Conservation (phyloP, 2,888 invertebrate genomes). For the Sceliomorpha sp. region DNA sequence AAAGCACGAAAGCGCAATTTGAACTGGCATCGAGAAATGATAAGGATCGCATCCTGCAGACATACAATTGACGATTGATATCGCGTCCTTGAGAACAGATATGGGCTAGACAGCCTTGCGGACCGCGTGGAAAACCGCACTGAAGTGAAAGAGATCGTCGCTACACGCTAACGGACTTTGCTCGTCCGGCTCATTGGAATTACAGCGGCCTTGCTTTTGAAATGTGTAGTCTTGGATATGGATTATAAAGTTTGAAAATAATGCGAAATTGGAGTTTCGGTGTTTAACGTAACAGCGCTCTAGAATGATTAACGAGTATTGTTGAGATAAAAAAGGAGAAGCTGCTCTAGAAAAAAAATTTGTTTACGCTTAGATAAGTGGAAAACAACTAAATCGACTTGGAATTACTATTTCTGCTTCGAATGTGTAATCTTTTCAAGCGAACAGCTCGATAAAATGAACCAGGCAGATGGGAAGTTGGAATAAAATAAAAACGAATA, state of each 20-base stretch:
- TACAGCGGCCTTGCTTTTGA: conserved; percentile 9
- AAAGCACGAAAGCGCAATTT: no score
- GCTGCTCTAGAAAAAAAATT: no score
- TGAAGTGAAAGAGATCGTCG: conserved; percentile 38
- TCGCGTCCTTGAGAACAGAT: conserved; percentile 36
- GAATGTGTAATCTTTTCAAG: conserved; percentile 40
- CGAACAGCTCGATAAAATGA: conserved; percentile 15
- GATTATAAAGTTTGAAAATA: no score
- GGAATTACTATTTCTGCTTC: no score
- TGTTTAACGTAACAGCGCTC: no score
- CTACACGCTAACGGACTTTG: conserved; percentile 42
- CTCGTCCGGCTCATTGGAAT: conserved; percentile 22
- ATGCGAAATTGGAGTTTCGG: no score
- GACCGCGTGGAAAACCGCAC: conserved; percentile 32
- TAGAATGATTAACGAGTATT: no score
- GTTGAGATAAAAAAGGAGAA: no score
- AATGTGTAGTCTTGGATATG: no score
- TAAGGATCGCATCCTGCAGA: conserved; percentile 36
- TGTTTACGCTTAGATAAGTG: no score
- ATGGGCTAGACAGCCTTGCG: conserved; percentile 45
- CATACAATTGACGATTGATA: conserved; percentile 30
- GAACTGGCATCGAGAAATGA: conserved; percentile 8
- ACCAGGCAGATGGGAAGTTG: conserved; percentile 11
- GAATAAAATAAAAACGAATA: conserved; percentile 17
- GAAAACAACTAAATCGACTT: no score